Conservation (phyloP, 2,888 invertebrate species). For the Athalia circularis region DNA sequence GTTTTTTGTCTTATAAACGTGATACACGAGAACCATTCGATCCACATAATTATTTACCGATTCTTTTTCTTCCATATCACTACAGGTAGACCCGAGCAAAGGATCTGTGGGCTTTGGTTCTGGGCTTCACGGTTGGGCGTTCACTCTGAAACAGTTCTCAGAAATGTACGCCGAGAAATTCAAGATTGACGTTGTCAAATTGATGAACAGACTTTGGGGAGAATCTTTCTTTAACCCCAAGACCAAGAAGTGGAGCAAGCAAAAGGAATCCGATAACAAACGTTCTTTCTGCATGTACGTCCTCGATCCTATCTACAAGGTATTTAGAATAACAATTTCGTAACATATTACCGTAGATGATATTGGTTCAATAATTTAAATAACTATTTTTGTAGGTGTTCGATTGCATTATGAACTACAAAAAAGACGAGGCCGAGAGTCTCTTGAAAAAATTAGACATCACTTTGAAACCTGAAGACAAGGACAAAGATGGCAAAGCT, state of each 20-base stretch:
- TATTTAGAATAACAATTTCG: constrained; percentile 71
- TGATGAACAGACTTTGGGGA: constrained; percentile 99
- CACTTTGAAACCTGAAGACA: constrained; percentile 94
- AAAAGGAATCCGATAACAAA: constrained; percentile 92
- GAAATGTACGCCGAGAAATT: constrained; percentile 99
- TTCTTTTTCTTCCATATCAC: background rate
- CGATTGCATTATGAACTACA: constrained; percentile 92
- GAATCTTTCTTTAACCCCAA: constrained; percentile 99
- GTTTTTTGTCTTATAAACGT: constrained; percentile 55
- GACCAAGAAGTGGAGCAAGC: constrained; percentile 98
- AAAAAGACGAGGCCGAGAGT: constrained; percentile 93
- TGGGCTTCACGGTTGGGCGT: constrained; percentile 99
- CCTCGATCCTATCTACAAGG: constrained; percentile 98
- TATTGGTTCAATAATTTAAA: constrained; percentile 35
- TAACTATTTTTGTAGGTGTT: constrained; percentile 77
- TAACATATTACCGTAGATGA: background rate
- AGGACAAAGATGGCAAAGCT: constrained; percentile 97
- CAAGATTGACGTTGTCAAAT: constrained; percentile 96
- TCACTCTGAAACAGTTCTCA: constrained; percentile 99
- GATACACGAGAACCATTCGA: background rate
- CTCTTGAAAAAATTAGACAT: constrained; percentile 95
- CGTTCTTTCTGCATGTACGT: constrained; percentile 99
- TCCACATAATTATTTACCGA: background rate
- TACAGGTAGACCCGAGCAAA: constrained; percentile 93
- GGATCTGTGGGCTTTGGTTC: constrained; percentile 99